Conservation (phyloP, 2,113 vertebrate genomes). For the Anoura caudifer region DNA sequence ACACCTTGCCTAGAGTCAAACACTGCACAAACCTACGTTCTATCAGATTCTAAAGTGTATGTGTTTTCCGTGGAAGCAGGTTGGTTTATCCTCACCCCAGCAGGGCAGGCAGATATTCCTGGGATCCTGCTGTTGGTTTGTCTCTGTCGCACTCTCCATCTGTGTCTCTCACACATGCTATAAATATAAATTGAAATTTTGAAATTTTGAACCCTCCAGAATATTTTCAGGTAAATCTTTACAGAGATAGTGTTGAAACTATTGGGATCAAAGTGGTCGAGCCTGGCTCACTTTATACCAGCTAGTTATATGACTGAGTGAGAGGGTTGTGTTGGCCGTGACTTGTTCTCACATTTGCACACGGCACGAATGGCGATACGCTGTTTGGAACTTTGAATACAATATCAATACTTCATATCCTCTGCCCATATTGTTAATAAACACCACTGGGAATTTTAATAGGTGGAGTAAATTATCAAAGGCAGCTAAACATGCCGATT, state of each 20-base stretch:
- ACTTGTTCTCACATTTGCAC: neutral
- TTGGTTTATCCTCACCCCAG: neutral
- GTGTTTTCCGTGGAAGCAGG: neutral
- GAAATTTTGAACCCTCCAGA: neutral
- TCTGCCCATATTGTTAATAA: neutral
- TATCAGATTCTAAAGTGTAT: neutral
- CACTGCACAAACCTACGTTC: neutral
- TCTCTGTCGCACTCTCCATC: neutral
- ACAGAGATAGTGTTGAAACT: neutral
- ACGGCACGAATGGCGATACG: neutral
- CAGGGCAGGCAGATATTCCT: neutral
- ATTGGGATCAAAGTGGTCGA: neutral
- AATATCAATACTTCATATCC: neutral
- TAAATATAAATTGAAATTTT: neutral
- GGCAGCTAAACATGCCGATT: neutral
- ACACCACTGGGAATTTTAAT: neutral
- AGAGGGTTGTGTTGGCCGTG: neutral
- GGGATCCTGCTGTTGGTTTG: neutral
- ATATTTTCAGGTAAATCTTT: neutral
- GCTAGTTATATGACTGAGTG: neutral
- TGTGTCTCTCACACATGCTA: neutral
- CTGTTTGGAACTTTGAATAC: neutral
- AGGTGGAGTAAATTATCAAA: neutral
- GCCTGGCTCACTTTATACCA: neutral
- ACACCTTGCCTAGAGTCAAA: neutral